Evolutionary conservation across 2,113 vertebrate genomes (phyloP).

Genomic region (Brachirus orientalis): DNA sequence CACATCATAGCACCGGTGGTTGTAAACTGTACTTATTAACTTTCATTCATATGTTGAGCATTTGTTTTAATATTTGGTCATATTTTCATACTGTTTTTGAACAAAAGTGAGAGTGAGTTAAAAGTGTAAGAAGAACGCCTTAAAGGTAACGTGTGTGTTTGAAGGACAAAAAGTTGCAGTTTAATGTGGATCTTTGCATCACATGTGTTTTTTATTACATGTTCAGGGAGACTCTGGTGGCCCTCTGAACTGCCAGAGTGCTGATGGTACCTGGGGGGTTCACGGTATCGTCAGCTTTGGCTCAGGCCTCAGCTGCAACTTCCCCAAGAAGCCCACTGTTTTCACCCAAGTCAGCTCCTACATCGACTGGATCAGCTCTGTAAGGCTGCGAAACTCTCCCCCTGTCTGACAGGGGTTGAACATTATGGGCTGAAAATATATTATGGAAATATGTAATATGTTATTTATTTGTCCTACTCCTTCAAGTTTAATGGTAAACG

Average conservation of each 20-base stretch:
- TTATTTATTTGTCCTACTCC: no score
- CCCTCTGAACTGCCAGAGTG: conserved; percentile 86
- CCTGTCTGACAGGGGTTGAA: no score
- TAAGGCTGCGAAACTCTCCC: conserved; percentile 69
- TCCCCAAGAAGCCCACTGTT: conserved; percentile 85
- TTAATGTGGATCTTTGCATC: conserved; percentile 2
- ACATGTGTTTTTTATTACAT: conserved; percentile 1
- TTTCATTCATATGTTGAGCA: no score
- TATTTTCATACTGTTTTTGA: no score
- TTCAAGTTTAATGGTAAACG: no score
- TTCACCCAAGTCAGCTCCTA: conserved; percentile 89
- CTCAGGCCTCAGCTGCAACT: conserved; percentile 83
- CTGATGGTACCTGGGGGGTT: conserved; percentile 82
- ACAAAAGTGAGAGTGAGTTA: no score
- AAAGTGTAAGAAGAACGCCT: no score
- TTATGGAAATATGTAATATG: no score
- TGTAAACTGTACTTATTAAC: no score
- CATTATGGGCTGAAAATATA: no score
- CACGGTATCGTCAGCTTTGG: conserved; percentile 92
- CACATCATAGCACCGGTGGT: background rate
- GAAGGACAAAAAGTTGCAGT: background rate
- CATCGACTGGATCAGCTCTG: conserved; percentile 86
- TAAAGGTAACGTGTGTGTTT: background rate
- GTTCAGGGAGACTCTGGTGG: conserved; percentile 92
- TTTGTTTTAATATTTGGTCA: no score